Base-by-base conservation (phyloP, 1,140 invertebrate species). In the Leptinotarsa undecemlineata region DNA sequence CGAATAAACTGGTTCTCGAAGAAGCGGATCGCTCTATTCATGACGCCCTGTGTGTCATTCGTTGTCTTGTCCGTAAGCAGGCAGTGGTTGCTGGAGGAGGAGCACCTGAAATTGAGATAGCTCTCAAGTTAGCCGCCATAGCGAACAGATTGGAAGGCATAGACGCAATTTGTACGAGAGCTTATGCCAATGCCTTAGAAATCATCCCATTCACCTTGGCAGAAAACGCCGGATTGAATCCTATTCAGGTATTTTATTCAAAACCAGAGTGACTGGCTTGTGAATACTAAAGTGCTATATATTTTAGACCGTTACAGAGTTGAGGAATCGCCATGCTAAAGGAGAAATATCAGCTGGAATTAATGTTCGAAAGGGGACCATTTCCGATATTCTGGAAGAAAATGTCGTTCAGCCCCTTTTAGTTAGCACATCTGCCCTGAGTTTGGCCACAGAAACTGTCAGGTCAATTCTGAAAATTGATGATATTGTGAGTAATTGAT, bases 181-280 rank as follows among this genome's bases (percentile, higher is more conserved):
- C 96, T 2, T 99, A 96, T 88, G 96, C 98, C 11, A 95, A 98
- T 84, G 96, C 98, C 1, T 87, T 99, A 23, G 97, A 99, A 88
- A 92, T 99, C 4, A 95, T 99, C 83, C 98, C 98, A 3, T 98
- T 93, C 68, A 99, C 98, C 3, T 87, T 99, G 70, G 96, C 98
- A n/a, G 98, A 99, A 87, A 99, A 99, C 86, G 98, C 98, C 26
- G 98, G 98, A n/a, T 88, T 99, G 3, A 99, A 98, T 87, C 94
- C 98, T 0, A 99, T 99, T 84, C 89, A 84, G 78, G 81, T 82
- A 64, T 19, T 64, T 20, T 33, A 20, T 20, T 15, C 62, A 64
- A 61, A n/a, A 61, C 15, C 20, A 20, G 3, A 61, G 5, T 61
- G 60, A 61, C 17, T 42, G 15, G 60, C 20, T 17, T 20, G 60